Evolutionary conservation across 2,888 invertebrate genomes (phyloP), one percentile per base, ranked within the genome.

Genomic region (Electrophaes corylata): DNA sequence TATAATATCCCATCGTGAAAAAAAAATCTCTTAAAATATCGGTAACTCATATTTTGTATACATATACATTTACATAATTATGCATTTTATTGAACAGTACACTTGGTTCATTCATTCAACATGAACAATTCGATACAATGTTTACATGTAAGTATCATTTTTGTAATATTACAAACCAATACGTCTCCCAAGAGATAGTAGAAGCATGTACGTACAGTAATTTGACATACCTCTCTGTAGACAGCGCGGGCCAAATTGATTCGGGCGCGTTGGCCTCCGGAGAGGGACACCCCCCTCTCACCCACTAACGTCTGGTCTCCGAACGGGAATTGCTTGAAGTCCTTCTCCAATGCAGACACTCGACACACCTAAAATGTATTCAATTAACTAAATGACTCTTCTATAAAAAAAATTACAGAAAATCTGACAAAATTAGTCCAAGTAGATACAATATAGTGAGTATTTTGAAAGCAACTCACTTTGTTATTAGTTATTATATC

Each of bases 221-320:
- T 29, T 48, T 14, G 67, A 79, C 78, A 77, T 80, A 88, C 90
- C 78, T 90, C 86, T 79, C 85, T 84, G 71, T 90, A 89, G 70
- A 91, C 83, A 65, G 88, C 79, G 66, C 94, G 89, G 35, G 93
- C 94, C 70, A 95, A 88, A 79, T 94, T 94, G 76, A 95, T 92
- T 72, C 96, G 91, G 23, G 96, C 95, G 70, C 94, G 94, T 78
- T 96, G 96, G 53, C 95, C 95, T 14, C 96, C 96, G 43, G 95
- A 95, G 35, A 96, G 85, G 37, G 94, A 94, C 31, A 94, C 93
- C 11, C 96, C 96, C 56, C 95, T 88, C 70, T 96, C 96, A 3
- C 96, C 95, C 18, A 95, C 94, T 58, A 95, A 72, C 19, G 95
- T 95, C 73, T 92, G 89, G 81, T 96, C 96, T 35, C 95, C 94